Conservation (phyloP, 2,888 invertebrate species). For the Lycaena phlaeas region DNA sequence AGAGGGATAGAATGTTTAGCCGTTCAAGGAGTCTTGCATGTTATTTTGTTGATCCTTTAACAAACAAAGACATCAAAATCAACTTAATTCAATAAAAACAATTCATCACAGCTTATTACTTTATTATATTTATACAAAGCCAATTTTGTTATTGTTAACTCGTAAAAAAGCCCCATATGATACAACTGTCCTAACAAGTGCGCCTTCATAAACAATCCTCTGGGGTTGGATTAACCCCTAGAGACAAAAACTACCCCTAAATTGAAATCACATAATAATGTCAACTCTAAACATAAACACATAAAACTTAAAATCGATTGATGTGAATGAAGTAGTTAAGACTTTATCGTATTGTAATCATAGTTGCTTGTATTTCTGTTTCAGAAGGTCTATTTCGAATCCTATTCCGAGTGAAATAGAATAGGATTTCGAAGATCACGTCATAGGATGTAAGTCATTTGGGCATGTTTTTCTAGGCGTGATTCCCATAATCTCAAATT, state of each 20-base stretch:
- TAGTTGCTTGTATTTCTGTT: neutral
- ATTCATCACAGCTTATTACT: constrained; percentile 18
- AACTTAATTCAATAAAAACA: constrained; percentile 28
- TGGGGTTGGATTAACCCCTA: constrained; percentile 46
- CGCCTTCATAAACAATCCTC: constrained; percentile 25
- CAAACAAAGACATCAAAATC: too few species aligned
- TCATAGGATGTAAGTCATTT: constrained; percentile 22
- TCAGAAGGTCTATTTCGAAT: constrained; percentile 17
- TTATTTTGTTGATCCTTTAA: too few species aligned
- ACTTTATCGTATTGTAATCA: neutral
- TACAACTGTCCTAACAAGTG: constrained; percentile 63
- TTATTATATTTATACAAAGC: constrained; percentile 25
- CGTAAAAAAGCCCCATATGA: constrained; percentile 44
- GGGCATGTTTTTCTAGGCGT: constrained; percentile 36
- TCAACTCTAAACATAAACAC: constrained; percentile 8
- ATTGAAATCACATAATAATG: constrained; percentile 23
- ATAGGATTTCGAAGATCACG: neutral
- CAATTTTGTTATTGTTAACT: constrained; percentile 60
- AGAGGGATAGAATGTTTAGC: too few species aligned
- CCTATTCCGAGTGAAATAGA: constrained; percentile 8
- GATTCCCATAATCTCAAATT: constrained; percentile 70
- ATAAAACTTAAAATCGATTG: constrained; percentile 22
- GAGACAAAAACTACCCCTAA: constrained; percentile 54
- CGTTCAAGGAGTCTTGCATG: too few species aligned
- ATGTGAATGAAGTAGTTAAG: constrained; percentile 19